Base-by-base conservation (phyloP, 1,140 invertebrate genomes). In the Adoxophyes honmai region DNA sequence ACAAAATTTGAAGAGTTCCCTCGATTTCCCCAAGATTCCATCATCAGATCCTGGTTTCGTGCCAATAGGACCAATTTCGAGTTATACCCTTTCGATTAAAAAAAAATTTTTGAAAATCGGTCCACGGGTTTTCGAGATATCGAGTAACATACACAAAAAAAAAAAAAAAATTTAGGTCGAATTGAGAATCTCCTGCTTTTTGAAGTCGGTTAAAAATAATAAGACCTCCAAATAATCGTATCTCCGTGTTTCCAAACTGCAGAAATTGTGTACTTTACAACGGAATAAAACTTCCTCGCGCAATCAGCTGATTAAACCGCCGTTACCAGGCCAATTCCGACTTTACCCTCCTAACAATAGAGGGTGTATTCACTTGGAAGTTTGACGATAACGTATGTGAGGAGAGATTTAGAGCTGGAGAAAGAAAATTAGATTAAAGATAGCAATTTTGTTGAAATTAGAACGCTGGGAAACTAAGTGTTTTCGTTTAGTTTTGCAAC, bases 271-370 rank as follows among this genome's bases (percentile, higher is more conserved):
- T 65, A 68, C 56, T 60, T 52, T 63, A 64, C 68, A 67, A 66
- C 57, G 44, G 58, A 64, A 70, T 62, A 70, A 70, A 73, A 70
- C 61, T 68, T 64, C 55, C 56, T 52, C 62, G 51, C 21, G 68
- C 68, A 70, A 73, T 73, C 71, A 68, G 61, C 65, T 73, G 71
- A 73, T 73, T 70, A 68, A 73, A 73, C 15, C 13, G 10, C 51
- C 15, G 14, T 28, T 15, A 33, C 11, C 62, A 51, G n/a, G n/a
- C 14, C 18, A 68, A 62, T 51, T 35, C 34, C 36, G 15, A 54
- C 64, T 55, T 28, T 66, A 64, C 39, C 1, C 1, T 2, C 1
- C 1, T 52, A 1, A 15, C 3, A 15, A 34, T 48, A 74, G 42
- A 55, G 65, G 44, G 16, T 38, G 39, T 56, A 55, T 64, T 66